A percentile compares a stretch with the other conserved stretches of the same genome.
Evolutionary conservation across 1,140 invertebrate species (phyloP).

Genomic region (Temnothorax longispinosus): DNA sequence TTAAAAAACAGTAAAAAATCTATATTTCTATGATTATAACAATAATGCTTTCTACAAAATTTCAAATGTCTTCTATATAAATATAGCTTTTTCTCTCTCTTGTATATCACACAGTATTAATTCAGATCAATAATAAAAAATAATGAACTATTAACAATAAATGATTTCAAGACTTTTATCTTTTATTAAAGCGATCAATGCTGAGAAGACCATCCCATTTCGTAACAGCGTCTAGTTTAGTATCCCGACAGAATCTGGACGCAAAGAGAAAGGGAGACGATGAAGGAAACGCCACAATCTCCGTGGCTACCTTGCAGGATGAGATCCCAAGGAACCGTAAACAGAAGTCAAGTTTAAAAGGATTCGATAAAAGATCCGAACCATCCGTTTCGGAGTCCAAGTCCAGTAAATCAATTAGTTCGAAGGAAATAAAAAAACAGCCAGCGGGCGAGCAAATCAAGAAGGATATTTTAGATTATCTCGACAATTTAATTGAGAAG

Average conservation of each 20-base stretch:
- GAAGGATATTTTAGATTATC: constrained; percentile 76
- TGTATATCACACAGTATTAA: not conserved
- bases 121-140: not conserved
- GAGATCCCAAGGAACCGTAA: not conserved
- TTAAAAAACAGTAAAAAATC: not conserved
- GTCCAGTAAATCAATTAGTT: constrained; percentile 43
- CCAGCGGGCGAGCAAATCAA: constrained; percentile 71
- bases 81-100: not conserved
- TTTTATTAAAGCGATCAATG: constrained; percentile 71
- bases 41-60: not conserved
- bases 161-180: constrained; percentile 6
- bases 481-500: constrained; percentile 78
- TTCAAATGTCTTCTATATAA: not conserved
- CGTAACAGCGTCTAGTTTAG: constrained; percentile 82
- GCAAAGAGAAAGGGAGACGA: constrained; percentile 82
- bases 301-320: not conserved
- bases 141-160: not conserved
- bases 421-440: not conserved
- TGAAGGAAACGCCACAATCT: constrained; percentile 52
- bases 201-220: constrained; percentile 87
- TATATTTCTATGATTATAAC: not conserved
- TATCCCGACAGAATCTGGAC: constrained; percentile 21
- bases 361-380: not conserved
- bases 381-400: constrained; percentile 11
- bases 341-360: not conserved